phyloP scores from a whole-genome alignment of 2,888 invertebrate genomes.

The Masnerella sp. region DNA sequence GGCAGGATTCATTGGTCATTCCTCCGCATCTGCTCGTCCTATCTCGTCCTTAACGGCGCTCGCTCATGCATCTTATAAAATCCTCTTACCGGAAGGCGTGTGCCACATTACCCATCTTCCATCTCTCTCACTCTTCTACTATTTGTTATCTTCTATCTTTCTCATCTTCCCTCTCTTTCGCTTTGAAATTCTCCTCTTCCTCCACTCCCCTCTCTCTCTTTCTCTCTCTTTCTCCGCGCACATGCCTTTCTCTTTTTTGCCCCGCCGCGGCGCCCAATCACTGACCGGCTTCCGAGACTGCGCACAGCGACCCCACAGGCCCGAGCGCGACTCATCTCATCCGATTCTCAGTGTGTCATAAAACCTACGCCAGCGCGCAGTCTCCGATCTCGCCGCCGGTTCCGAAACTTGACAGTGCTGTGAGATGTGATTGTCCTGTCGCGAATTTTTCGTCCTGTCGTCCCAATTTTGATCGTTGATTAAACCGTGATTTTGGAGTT shows the following conservation, averaged over 20 bases:
- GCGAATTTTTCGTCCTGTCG: neutral
- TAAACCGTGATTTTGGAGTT: no score
- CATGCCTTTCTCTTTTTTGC: constrained; percentile 56
- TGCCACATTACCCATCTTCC: constrained; percentile 40
- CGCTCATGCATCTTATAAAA: constrained; percentile 29
- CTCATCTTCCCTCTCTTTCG: constrained; percentile 10
- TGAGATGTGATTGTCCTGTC: constrained; percentile 25
- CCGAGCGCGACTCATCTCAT: constrained; percentile 23
- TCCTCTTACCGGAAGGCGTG: constrained; percentile 32
- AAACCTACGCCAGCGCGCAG: constrained; percentile 25
- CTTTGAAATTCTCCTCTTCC: neutral
- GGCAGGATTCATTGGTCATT: constrained; percentile 23
- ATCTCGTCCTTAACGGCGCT: constrained; percentile 27
- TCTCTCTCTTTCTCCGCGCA: constrained; percentile 34
- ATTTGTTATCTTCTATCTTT: constrained; percentile 2
- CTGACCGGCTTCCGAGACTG: constrained; percentile 47
- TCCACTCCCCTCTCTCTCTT: neutral
- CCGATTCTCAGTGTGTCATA: constrained; percentile 47
- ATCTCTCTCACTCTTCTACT: neutral
- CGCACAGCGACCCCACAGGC: constrained; percentile 22
- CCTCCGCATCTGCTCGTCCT: constrained; percentile 23
- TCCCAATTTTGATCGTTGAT: no score
- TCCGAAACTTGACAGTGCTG: constrained; percentile 37
- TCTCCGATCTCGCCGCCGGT: neutral
- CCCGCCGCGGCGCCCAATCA: constrained; percentile 40